phyloP scores from a whole-genome alignment of 2,888 invertebrate species.

The Metellina segmentata region DNA sequence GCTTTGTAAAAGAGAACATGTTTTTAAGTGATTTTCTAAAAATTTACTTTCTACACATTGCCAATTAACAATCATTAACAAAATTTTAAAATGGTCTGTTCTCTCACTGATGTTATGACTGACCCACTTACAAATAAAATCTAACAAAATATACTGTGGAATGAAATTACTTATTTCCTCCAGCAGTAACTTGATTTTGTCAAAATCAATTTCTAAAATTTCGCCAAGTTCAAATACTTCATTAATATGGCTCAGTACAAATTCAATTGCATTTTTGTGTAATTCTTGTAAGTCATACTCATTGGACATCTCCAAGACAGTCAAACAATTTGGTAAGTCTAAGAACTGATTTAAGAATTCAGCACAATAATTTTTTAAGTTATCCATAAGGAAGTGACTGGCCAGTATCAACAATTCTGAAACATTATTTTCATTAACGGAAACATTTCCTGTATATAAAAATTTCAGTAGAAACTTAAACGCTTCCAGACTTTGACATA shows the following conservation, averaged over 20 bases:
- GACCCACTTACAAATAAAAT: not conserved
- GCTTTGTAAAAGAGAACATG: not conserved
- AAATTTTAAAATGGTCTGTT: not conserved
- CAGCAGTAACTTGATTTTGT: not conserved
- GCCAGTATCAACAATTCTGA: not conserved
- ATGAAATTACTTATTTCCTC: not conserved
- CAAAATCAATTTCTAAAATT: not conserved
- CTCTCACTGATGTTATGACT: not conserved
- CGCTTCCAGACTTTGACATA: not conserved
- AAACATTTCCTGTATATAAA: not conserved
- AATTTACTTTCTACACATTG: not conserved
- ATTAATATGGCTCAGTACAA: not conserved
- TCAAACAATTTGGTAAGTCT: not conserved
- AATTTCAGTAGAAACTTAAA: not conserved
- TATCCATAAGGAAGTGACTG: not conserved
- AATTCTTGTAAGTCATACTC: not conserved
- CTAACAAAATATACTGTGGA: not conserved
- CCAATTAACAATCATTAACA: not conserved
- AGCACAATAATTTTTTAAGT: not conserved
- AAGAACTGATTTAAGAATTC: not conserved
- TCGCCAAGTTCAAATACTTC: not conserved
- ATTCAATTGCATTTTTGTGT: not conserved
- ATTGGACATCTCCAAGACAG: not conserved
- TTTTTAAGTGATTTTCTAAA: not conserved
- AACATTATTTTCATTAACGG: not conserved